Percentiles rank a stretch among this genome's conserved stretches.
These are phyloP conservation scores for Neodiprion lecontei DNA, from an alignment of 1,140 invertebrate species.

Conservation along the genomic window DNA sequence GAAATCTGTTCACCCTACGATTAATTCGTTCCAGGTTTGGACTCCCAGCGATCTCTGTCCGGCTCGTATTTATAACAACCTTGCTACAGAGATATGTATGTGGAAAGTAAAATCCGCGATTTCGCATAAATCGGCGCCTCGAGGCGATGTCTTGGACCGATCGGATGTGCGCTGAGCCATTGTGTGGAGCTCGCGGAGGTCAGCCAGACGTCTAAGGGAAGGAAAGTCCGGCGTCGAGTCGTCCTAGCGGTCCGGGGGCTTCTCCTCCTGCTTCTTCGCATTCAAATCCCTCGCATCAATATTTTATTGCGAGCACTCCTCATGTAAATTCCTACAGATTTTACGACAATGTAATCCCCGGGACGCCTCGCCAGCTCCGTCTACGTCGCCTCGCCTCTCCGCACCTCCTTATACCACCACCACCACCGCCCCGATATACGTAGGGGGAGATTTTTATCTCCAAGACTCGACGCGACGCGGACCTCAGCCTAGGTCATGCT, in stretches of 20 bases:
- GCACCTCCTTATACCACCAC: not conserved
- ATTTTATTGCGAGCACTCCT: conserved; percentile 42
- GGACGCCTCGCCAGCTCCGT: conserved; percentile 34
- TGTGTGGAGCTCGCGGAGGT: conserved; percentile 25
- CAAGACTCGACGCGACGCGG: not conserved
- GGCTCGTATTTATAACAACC: no score
- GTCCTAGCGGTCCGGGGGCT: not conserved
- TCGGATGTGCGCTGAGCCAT: not conserved
- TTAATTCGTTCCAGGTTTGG: no score
- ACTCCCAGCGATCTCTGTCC: no score
- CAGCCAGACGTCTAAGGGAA: conserved; percentile 21
- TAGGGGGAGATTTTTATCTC: conserved; percentile 22
- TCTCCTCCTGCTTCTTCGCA: conserved; percentile 16
- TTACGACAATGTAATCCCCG: conserved; percentile 59
- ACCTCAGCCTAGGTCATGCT: conserved; percentile 24
- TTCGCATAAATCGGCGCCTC: no score
- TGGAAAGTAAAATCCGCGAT: no score
- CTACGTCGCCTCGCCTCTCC: conserved; percentile 31
- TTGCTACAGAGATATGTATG: no score
- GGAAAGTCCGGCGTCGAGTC: conserved; percentile 18
- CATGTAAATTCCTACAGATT: conserved; percentile 55
- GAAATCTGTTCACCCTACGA: no score
- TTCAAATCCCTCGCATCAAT: conserved; percentile 44
- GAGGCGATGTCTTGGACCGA: no score
- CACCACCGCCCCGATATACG: conserved; percentile 11